Conservation (phyloP, 2,113 vertebrate genomes). For the Megalops atlanticus region DNA sequence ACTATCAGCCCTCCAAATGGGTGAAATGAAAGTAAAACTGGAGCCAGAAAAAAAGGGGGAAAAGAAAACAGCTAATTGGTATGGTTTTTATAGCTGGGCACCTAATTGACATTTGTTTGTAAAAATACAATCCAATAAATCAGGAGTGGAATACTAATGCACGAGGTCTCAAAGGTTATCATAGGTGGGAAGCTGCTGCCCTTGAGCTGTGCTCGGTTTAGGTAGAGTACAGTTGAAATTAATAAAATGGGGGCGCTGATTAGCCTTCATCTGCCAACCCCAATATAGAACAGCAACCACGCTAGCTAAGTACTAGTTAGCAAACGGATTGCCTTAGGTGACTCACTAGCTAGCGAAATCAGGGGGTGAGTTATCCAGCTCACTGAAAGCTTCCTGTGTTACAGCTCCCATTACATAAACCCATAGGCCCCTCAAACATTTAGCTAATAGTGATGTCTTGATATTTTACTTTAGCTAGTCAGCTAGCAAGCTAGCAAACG, state of each 20-base stretch:
- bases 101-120: too few relatives aligned
- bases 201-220: not conserved
- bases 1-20: slow-evolving; percentile 31
- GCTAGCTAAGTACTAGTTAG: slow-evolving; percentile 43
- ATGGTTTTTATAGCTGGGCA: too few relatives aligned
- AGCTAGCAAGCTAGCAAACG: slow-evolving; percentile 6
- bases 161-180: not conserved
- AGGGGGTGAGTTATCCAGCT: not conserved
- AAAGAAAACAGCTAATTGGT: not conserved
- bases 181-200: not conserved
- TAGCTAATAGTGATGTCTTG: not conserved
- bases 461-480: not conserved
- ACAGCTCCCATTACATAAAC: too few relatives aligned
- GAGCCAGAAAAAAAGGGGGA: slow-evolving; percentile 16
- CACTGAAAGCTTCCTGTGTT: too few relatives aligned
- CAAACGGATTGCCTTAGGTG: not conserved
- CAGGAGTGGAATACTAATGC: not conserved
- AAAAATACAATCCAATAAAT: not conserved
- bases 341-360: not conserved
- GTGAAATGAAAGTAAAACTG: slow-evolving; percentile 40
- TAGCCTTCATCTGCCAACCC: not conserved
- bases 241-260: not conserved
- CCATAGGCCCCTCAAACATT: not conserved
- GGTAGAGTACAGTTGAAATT: not conserved
- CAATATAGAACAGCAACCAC: not conserved